These are phyloP conservation scores for Acanthurus leucopareius DNA, from an alignment of 2,797 vertebrate species.

Conservation along the genomic window DNA sequence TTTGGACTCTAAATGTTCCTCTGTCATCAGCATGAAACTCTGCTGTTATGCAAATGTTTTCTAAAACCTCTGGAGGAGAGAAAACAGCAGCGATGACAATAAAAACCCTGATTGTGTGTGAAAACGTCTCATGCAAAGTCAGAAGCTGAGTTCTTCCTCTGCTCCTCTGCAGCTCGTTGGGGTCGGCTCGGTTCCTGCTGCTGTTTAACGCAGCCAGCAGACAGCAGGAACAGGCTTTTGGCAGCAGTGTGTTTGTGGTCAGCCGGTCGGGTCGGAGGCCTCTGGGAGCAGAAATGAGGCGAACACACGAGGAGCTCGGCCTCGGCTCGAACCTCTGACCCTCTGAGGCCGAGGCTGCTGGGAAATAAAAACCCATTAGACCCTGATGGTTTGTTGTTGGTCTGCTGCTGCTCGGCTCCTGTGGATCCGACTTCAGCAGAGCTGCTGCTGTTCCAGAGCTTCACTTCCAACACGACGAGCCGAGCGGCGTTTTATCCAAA, in stretches of 20 bases:
- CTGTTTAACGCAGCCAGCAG: background rate
- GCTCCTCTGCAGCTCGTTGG: background rate
- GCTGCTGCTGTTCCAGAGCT: background rate
- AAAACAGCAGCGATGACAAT: too few species aligned
- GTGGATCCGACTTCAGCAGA: background rate
- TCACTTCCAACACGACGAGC: too few species aligned
- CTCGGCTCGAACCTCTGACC: background rate
- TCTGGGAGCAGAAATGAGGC: slow-evolving; percentile 11
- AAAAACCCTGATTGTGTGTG: background rate
- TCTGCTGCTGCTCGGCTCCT: background rate
- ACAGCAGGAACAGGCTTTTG: background rate
- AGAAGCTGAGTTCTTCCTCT: background rate
- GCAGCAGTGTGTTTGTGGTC: background rate
- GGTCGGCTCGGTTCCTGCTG: background rate
- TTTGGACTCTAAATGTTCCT: too few species aligned
- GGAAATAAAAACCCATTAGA: slow-evolving; percentile 9
- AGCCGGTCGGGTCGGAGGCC: background rate
- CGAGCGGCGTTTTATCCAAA: too few species aligned
- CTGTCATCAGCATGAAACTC: too few species aligned
- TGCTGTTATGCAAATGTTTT: too few species aligned
- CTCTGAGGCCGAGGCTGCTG: background rate
- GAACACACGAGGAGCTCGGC: background rate
- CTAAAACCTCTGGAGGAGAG: too few species aligned
- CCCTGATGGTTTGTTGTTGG: background rate
- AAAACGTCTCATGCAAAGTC: background rate